A percentile compares a stretch with the other conserved stretches of the same genome.
phyloP scores from a whole-genome alignment of 2,113 vertebrate species.

The Leucopternis melanops region DNA sequence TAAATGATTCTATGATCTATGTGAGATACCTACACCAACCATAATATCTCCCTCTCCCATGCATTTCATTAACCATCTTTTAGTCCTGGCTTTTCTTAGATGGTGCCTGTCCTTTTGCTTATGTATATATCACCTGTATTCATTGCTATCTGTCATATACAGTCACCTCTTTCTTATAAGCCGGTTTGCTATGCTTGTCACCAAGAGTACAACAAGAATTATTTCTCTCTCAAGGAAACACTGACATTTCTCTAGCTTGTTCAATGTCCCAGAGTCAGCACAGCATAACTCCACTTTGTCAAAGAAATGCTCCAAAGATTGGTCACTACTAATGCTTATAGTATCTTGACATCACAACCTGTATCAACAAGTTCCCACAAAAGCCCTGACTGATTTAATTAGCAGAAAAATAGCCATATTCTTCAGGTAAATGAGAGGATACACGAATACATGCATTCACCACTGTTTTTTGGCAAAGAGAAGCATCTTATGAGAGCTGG shows the following conservation, averaged over 20 bases:
- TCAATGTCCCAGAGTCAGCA: not conserved
- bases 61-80: not conserved
- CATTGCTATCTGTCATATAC: not conserved
- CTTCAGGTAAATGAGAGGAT: not conserved
- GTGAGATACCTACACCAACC: not conserved
- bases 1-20: not conserved
- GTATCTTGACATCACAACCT: not conserved
- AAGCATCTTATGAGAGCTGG: not conserved
- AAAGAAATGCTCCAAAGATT: not conserved
- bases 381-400: not conserved
- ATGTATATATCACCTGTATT: not conserved
- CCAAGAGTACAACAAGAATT: fast-evolving
- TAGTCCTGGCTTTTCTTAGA: not conserved
- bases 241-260: not conserved
- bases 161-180: not conserved
- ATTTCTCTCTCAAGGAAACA: not conserved
- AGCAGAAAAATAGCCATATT: not conserved
- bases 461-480: not conserved
- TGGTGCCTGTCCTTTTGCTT: not conserved
- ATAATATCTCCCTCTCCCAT: not conserved
- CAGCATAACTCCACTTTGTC: not conserved
- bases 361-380: not conserved
- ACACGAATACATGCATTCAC: not conserved
- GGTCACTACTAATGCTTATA: not conserved
- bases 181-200: not conserved